A percentile compares a stretch with the other conserved stretches of the same genome.
phyloP scores from a whole-genome alignment of 2,113 vertebrate genomes.

The Brevimyrus niger region DNA sequence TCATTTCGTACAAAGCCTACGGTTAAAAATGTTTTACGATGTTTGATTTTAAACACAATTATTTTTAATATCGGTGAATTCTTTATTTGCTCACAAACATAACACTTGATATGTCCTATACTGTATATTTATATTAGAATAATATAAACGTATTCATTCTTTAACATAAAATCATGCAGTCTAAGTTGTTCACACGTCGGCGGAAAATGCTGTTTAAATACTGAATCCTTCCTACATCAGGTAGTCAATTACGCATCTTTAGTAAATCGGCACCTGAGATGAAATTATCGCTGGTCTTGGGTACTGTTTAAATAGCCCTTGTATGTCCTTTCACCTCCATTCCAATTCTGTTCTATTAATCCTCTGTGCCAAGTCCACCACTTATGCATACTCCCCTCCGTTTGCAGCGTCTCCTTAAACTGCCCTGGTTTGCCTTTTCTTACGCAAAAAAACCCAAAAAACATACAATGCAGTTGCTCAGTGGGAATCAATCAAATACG shows the following conservation, averaged over 20 bases:
- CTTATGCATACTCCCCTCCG: not conserved
- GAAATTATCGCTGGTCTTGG: not conserved
- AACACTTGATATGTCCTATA: not conserved
- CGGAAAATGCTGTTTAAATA: not conserved
- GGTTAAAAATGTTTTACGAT: not conserved
- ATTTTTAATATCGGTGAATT: not conserved
- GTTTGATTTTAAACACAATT: not conserved
- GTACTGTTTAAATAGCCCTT: not conserved
- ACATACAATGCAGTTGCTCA: not conserved
- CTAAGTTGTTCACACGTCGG: not conserved
- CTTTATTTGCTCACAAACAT: not conserved
- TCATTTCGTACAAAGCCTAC: not conserved
- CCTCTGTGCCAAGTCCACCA: not conserved
- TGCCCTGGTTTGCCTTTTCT: not conserved
- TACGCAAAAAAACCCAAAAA: not conserved
- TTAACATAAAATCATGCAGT: not conserved
- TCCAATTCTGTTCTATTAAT: not conserved
- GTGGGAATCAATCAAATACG: not conserved
- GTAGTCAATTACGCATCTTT: not conserved
- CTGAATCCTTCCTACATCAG: not conserved
- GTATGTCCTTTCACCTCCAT: not conserved
- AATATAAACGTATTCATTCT: not conserved
- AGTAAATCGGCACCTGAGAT: not conserved
- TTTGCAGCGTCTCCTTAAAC: not conserved
- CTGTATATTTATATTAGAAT: not conserved